Conservation (phyloP, 2,797 vertebrate genomes). For the Trichosurus vulpecula region DNA sequence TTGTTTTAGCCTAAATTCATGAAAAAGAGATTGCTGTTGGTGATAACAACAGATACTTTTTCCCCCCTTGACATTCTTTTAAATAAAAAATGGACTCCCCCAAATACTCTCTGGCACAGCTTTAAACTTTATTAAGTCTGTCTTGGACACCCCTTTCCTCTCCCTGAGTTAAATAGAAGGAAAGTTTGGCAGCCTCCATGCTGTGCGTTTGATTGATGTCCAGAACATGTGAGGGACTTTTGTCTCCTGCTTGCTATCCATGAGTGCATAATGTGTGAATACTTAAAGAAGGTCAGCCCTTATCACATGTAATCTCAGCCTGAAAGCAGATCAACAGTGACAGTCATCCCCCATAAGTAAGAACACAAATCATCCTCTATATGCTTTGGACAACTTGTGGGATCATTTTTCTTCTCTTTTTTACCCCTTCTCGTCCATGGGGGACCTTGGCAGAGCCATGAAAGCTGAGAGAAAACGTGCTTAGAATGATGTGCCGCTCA, state of each 20-base stretch:
- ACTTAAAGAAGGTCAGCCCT: constrained; percentile 88
- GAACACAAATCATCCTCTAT: constrained; percentile 84
- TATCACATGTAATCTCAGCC: constrained; percentile 87
- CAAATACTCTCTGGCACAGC: constrained; percentile 84
- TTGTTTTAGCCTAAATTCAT: constrained; percentile 74
- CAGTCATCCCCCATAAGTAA: constrained; percentile 83
- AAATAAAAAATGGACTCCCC: constrained; percentile 81
- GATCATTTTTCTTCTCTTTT: constrained; percentile 75
- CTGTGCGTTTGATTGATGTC: constrained; percentile 92
- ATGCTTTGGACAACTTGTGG: constrained; percentile 76
- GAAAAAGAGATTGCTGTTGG: constrained; percentile 75
- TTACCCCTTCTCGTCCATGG: constrained; percentile 78
- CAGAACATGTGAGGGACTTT: constrained; percentile 91
- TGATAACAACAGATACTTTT: constrained; percentile 82
- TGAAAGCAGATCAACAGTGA: constrained; percentile 86
- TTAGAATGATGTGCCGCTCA: constrained; percentile 83
- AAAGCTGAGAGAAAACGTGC: constrained; percentile 86
- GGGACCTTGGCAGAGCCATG: constrained; percentile 82
- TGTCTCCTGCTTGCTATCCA: constrained; percentile 90
- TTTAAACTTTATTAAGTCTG: constrained; percentile 90
- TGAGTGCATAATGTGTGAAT: constrained; percentile 88
- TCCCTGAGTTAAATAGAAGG: constrained; percentile 83
- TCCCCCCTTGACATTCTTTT: constrained; percentile 79
- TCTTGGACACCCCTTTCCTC: constrained; percentile 81
- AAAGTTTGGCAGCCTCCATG: constrained; percentile 88